Evolutionary conservation across 1,140 invertebrate species (phyloP).

Genomic region (Zaprionus capensis): DNA sequence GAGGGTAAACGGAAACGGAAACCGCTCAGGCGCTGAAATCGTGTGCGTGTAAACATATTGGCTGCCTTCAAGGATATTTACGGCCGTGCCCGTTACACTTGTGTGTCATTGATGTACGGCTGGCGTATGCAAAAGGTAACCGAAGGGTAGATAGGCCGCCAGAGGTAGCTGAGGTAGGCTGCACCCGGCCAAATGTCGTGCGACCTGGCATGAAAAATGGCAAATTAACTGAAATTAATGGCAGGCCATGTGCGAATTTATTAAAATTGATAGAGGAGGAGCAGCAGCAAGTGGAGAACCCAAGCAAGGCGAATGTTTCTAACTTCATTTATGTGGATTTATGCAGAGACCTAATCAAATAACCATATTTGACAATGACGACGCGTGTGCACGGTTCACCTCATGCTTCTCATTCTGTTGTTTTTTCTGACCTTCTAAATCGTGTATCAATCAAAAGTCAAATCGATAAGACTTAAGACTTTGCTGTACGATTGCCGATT

Average conservation of each 20-base stretch:
- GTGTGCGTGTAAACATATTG: conserved; percentile 82
- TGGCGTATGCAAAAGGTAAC: conserved; percentile 67
- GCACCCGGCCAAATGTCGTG: conserved; percentile 54
- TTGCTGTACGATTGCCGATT: conserved; percentile 35
- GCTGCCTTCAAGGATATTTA: conserved; percentile 73
- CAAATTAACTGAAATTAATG: conserved; percentile 82
- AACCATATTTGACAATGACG: conserved; percentile 38
- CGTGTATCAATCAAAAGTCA: conserved; percentile 79
- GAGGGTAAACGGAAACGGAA: conserved; percentile 31
- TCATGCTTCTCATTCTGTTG: not conserved
- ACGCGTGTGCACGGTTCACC: conserved; percentile 6
- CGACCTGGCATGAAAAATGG: conserved; percentile 74
- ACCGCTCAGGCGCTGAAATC: conserved; percentile 55
- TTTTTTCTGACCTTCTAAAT: conserved; percentile 19
- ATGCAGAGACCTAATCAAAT: conserved; percentile 56
- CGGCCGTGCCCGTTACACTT: conserved; percentile 44
- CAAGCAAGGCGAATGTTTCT: conserved; percentile 7
- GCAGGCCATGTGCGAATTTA: conserved; percentile 72
- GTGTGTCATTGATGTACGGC: conserved; percentile 79
- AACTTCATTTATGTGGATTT: conserved; percentile 76
- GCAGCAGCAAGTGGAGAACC: not conserved
- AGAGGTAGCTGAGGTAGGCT: not conserved
- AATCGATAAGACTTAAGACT: conserved; percentile 73
- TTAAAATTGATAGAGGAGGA: conserved; percentile 77
- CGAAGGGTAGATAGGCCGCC: conserved; percentile 2